Evolutionary conservation across 64 coral and sea anemone genomes (phyloP).

Genomic region (Hydrozoanthus tunicans): DNA sequence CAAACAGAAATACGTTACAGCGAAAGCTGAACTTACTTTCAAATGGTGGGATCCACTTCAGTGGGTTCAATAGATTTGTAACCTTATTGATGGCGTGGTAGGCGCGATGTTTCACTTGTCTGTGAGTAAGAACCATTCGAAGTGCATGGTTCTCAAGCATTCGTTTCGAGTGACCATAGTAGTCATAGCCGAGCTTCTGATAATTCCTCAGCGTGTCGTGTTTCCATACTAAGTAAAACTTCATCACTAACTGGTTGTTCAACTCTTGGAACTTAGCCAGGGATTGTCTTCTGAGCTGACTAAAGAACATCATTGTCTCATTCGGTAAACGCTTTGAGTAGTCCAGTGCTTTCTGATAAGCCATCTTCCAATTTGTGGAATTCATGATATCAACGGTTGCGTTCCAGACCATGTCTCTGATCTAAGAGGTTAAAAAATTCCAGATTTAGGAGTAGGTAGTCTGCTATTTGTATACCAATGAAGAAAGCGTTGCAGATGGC

Average conservation of each 20-base stretch:
- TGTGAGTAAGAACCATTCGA: constrained; percentile 46
- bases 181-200: constrained; percentile 28
- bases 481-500: too few species aligned
- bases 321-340: constrained; percentile 37
- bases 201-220: constrained; percentile 62
- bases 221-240: background rate
- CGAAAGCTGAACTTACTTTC: constrained; percentile 80
- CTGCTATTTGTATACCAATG: too few species aligned
- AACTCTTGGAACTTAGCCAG: constrained; percentile 55
- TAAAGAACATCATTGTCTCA: constrained; percentile 65
- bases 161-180: constrained; percentile 55
- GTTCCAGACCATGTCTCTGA: constrained; percentile 39
- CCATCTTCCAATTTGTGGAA: constrained; percentile 49
- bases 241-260: background rate
- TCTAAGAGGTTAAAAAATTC: background rate
- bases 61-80: constrained; percentile 57
- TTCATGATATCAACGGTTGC: constrained; percentile 67
- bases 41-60: constrained; percentile 93
- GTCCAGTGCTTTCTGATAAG: constrained; percentile 35
- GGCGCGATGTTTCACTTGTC: constrained; percentile 58
- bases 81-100: constrained; percentile 41
- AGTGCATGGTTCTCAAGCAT: constrained; percentile 44
- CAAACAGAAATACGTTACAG: background rate
- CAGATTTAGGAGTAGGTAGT: too few species aligned
- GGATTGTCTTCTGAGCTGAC: constrained; percentile 18